phyloP scores from a whole-genome alignment of 2,797 vertebrate species.

The Coccyzus lansbergi region DNA sequence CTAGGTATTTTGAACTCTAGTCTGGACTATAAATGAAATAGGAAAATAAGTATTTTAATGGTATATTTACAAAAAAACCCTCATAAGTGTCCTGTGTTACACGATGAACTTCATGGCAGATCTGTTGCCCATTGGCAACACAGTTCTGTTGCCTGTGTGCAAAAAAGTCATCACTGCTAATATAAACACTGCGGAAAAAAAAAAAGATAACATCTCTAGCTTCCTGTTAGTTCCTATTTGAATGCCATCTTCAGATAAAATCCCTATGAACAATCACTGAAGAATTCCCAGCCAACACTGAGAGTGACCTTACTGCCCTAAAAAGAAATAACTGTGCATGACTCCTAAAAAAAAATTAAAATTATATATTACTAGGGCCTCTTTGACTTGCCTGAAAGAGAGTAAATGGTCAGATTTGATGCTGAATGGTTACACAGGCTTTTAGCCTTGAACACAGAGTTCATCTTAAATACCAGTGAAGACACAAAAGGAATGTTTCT shows the following conservation, averaged over 20 bases:
- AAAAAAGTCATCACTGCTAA: neutral
- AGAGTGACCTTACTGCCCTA: neutral
- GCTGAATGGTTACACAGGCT: neutral
- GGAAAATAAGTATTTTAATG: neutral
- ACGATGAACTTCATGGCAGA: neutral
- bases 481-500: neutral
- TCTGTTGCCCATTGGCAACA: neutral
- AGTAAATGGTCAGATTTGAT: neutral
- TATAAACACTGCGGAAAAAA: neutral
- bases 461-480: neutral
- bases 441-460: neutral
- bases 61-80: neutral
- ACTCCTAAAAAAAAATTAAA: neutral
- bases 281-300: neutral
- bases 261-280: neutral
- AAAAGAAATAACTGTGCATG: neutral
- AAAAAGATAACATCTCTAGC: neutral
- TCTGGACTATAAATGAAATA: neutral
- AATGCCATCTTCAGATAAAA: neutral
- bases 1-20: neutral
- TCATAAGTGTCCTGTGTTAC: neutral
- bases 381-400: neutral
- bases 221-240: neutral
- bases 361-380: neutral
- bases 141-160: neutral